Evolutionary conservation across 2,888 invertebrate genomes (phyloP).

Genomic region (Heliconius erato): DNA sequence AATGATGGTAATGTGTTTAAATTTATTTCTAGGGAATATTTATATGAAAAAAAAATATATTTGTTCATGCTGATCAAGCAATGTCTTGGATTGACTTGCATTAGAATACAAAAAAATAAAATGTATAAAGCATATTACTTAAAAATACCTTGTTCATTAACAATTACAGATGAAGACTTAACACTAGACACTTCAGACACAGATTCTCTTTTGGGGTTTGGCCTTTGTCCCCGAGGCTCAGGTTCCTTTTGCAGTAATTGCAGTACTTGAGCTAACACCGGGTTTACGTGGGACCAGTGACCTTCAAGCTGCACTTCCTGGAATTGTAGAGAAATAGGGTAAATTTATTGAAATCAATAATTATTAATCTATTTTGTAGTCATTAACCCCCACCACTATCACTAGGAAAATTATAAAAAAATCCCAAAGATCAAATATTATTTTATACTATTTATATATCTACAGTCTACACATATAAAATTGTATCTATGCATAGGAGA

Average conservation of each 20-base stretch:
- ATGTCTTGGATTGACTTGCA: neutral
- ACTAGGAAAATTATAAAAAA: too few relatives aligned
- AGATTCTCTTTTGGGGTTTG: neutral
- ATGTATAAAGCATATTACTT: neutral
- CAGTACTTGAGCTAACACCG: slow-evolving; percentile 71
- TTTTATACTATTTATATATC: too few relatives aligned
- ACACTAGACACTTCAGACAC: slow-evolving; percentile 9
- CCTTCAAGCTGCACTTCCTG: slow-evolving; percentile 76
- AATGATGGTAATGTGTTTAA: too few relatives aligned
- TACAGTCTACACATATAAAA: too few relatives aligned
- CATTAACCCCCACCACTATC: too few relatives aligned
- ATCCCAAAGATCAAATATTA: too few relatives aligned
- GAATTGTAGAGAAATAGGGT: slow-evolving; percentile 25
- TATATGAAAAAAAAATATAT: too few relatives aligned
- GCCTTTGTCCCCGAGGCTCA: slow-evolving; percentile 28
- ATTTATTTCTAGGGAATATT: too few relatives aligned
- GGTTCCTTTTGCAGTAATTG: slow-evolving; percentile 64
- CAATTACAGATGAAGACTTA: neutral
- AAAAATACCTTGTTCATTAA: slow-evolving; percentile 17
- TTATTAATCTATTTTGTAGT: too few relatives aligned
- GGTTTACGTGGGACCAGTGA: slow-evolving; percentile 70
- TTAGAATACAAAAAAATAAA: neutral
- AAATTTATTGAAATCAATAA: neutral
- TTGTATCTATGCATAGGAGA: too few relatives aligned
- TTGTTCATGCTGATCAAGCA: too few relatives aligned